Conservation (phyloP, 2,113 vertebrate species). For the Clarias macrocephalus region DNA sequence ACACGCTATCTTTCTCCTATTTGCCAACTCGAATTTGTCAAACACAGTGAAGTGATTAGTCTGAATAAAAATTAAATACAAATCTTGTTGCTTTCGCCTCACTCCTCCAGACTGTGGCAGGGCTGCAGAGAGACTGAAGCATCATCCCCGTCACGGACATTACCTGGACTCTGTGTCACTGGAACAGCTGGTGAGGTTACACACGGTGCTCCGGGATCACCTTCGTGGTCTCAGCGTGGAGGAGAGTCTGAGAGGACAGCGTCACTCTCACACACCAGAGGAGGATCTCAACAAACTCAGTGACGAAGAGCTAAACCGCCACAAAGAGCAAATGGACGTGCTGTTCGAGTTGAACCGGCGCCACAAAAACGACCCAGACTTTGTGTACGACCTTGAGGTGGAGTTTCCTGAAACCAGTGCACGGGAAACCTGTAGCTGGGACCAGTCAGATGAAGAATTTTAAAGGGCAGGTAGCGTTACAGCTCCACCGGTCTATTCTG, state of each 20-base stretch:
- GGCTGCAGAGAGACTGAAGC: constrained; percentile 88
- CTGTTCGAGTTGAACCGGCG: constrained; percentile 88
- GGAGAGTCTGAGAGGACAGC: constrained; percentile 68
- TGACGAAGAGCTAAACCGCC: constrained; percentile 81
- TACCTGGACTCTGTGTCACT: constrained; percentile 82
- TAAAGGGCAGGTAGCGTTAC: constrained; percentile 51
- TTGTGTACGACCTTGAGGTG: constrained; percentile 87
- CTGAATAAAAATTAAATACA: background rate
- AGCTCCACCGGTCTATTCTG: background rate
- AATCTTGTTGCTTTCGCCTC: background rate
- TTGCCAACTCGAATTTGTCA: background rate
- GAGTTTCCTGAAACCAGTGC: constrained; percentile 78
- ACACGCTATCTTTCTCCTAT: background rate
- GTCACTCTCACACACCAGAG: constrained; percentile 73
- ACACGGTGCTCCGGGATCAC: constrained; percentile 78
- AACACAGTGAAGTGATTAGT: background rate
- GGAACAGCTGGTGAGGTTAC: constrained; percentile 82
- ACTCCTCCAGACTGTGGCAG: constrained; percentile 75
- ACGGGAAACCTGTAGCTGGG: constrained; percentile 87
- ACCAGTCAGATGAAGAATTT: constrained; percentile 80
- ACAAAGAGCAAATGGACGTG: constrained; percentile 89
- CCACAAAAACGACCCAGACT: constrained; percentile 82
- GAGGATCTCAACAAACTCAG: constrained; percentile 94
- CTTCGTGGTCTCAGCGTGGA: constrained; percentile 79
- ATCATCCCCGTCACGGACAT: constrained; percentile 80